phyloP scores from a whole-genome alignment of 1,140 invertebrate species.

The Tetragonula clypearis region DNA sequence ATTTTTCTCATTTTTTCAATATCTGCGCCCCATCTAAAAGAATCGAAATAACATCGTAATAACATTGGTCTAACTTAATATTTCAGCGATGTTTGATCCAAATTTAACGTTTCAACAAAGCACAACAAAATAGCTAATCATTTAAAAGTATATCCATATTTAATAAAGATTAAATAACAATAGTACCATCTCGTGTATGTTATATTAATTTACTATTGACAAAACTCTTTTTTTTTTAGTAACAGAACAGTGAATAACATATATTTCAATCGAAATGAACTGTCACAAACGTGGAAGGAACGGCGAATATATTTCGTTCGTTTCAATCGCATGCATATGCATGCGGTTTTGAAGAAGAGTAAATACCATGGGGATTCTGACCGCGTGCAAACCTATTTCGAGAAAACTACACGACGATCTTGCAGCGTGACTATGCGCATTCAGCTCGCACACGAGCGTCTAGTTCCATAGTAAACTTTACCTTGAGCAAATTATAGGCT shows the following conservation, averaged over 20 bases:
- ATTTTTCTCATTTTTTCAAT: no score
- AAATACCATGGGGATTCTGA: conserved; percentile 34
- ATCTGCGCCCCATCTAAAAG: no score
- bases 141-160: no score
- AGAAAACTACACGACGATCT: conserved; percentile 19
- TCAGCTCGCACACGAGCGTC: background rate
- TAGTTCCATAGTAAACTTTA: conserved; percentile 8
- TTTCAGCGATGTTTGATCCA: no score
- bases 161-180: no score
- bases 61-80: no score
- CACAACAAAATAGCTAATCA: no score
- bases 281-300: background rate
- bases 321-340: background rate
- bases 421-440: background rate
- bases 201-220: no score
- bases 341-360: background rate
- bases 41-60: no score
- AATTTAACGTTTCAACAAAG: no score
- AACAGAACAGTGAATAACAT: background rate
- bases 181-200: no score
- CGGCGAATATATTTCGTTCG: background rate
- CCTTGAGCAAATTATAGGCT: conserved; percentile 2
- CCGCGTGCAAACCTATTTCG: conserved; percentile 41
- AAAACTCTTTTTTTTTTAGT: no score
- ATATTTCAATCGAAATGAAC: background rate